Conservation (phyloP, 2,113 vertebrate genomes). For the Poicephalus gulielmi region DNA sequence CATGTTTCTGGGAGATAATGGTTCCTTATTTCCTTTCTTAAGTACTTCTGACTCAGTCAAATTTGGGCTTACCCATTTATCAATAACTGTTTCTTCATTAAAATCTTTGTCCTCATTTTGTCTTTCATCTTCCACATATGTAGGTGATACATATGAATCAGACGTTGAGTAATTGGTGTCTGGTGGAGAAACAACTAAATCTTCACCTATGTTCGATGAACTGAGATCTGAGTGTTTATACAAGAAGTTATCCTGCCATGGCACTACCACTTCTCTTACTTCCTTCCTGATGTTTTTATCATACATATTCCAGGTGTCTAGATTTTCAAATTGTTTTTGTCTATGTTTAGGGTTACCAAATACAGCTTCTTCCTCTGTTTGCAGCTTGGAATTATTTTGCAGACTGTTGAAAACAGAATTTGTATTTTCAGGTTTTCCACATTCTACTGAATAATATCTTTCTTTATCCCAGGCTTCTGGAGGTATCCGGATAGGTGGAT, state of each 20-base stretch:
- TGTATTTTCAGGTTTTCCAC: conserved; percentile 4
- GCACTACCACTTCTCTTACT: conserved; percentile 52
- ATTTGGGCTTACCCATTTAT: not conserved
- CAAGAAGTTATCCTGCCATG: conserved; percentile 77
- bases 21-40: not conserved
- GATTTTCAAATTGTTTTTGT: conserved; percentile 47
- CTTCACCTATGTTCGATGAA: conserved; percentile 64
- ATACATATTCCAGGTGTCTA: conserved; percentile 64
- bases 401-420: conserved; percentile 27
- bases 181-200: conserved; percentile 73
- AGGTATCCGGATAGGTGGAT: not conserved
- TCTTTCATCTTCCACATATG: conserved; percentile 69
- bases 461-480: conserved; percentile 46
- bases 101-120: conserved; percentile 57
- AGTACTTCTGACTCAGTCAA: not conserved
- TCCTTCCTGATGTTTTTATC: conserved; percentile 63
- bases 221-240: conserved; percentile 71
- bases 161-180: conserved; percentile 83
- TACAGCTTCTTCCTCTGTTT: not conserved
- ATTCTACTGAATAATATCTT: not conserved
- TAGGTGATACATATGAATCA: conserved; percentile 79
- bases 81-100: not conserved
- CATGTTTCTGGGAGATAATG: not conserved
- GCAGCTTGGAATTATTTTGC: conserved; percentile 37
- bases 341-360: not conserved